phyloP scores from a whole-genome alignment of 2,113 vertebrate genomes.

The Crotalus horridus region DNA sequence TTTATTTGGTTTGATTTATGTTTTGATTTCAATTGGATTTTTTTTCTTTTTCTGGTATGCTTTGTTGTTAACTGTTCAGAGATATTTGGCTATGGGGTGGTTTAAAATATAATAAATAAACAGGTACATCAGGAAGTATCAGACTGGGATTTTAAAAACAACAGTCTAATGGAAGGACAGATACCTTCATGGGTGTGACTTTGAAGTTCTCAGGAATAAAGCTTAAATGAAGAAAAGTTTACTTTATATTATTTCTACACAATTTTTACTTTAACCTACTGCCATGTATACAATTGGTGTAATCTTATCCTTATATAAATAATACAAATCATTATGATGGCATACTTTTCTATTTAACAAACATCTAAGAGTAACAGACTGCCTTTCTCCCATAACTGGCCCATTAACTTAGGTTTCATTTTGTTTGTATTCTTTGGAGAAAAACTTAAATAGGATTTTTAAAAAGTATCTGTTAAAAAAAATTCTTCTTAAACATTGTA shows the following conservation, averaged over 20 bases:
- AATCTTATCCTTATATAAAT: not conserved
- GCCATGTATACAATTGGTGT: not conserved
- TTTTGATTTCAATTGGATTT: not conserved
- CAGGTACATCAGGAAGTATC: not conserved
- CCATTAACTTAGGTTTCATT: not conserved
- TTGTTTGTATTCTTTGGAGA: not conserved
- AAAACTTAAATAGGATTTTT: not conserved
- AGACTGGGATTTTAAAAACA: not conserved
- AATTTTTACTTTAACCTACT: not conserved
- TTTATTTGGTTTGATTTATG: not conserved
- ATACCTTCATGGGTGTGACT: not conserved
- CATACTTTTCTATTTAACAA: not conserved
- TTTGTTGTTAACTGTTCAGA: not conserved
- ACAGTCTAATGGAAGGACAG: not conserved
- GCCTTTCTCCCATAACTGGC: not conserved
- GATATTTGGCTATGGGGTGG: not conserved
- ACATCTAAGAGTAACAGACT: not conserved
- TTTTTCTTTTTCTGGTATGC: not conserved
- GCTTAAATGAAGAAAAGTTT: not conserved
- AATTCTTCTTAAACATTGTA: not conserved
- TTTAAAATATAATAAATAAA: not conserved
- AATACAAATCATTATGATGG: not conserved
- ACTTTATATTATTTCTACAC: not conserved
- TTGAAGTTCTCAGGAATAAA: not conserved
- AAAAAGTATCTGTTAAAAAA: not conserved